Base-by-base conservation (phyloP, 2,888 invertebrate species). In the Cephus pygmeus region DNA sequence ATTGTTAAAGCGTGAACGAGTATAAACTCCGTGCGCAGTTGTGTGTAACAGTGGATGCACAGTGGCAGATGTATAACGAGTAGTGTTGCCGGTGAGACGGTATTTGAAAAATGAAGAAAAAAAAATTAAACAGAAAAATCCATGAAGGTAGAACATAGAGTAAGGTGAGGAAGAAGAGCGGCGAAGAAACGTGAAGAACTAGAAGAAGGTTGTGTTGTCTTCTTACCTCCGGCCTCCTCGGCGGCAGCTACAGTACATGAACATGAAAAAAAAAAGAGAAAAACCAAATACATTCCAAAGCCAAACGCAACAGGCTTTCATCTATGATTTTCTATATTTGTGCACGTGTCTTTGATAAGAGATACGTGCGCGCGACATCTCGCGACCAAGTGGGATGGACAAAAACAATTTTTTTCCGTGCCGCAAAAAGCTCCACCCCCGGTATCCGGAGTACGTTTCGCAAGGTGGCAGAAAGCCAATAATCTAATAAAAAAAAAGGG, bases 211-310 rank as follows among this genome's bases (percentile, higher is more conserved):
- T 81, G 81, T 84, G 84, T 83, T 83, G 83, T 82, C 81, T 75
- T 89, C 96, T 93, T 95, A 97, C 97, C 96, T 97, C 97, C 91
- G 97, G 97, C 94, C 96, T 96, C 93, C 96, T 94, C 92, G 96
- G 96, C 92, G 96, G 96, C 94, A 95, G 94, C 96, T 96, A 91
- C 90, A 90, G 91, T 91, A 89, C 92, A 93, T 92, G 92, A 93
- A 91, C 93, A 93, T 93, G 93, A 92, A 93, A 93, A 92, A 92
- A 92, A 92, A 90, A 93, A 92, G 35, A 92, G 91, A 92, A 91
- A 89, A 92, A 92, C 92, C 89, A 92, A 93, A 92, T 92, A 88
- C 88, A 90, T 89, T 89, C 87, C 85, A 87, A 83, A 88, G 85
- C 81, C 78, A 81, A 85, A 82, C 82, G 83, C 83, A 82, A 83